Base-by-base conservation (phyloP, 2,797 vertebrate genomes). In the Tapera naevia region DNA sequence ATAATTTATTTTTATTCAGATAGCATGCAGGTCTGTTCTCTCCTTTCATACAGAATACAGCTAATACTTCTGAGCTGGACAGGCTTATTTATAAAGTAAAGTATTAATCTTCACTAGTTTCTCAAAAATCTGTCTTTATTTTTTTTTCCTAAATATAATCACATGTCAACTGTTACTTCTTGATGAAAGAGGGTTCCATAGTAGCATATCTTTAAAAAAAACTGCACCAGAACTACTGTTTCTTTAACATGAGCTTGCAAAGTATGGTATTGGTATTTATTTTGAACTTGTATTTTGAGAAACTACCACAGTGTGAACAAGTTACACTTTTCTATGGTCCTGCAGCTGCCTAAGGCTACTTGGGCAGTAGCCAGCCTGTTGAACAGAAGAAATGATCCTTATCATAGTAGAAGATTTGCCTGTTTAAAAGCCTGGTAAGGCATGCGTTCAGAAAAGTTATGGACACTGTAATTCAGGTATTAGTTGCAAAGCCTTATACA, bases 1-100 rank as follows among this genome's bases (percentile, higher is more conserved):
- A 4, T 7, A 5, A 57, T 33, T 64, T 41, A 9, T 57, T 45
- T 12, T 10, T 56, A 11, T 50, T 57, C 27, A 32, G 3, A 6
- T 39, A 33, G 5, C 7, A 8, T 27, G 4, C 2, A 7, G 10
- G 4, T 67, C 14, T 80, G 0, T 32, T 66, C 11, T 45, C 4
- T 83, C 3, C 24, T 3, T 65, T 88, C 1, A 1, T 23, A 11
- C 2, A 7, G 7, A 35, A 3, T 53, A 10, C 9, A 60, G n/a
- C 14, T 53, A 21, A 17, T 53, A 14, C 2, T 69, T 72, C 16
- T 83, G 17, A 32, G 58, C 6, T 53, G 22, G 17, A 21, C 6
- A 39, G 46, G n/a, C 5, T 80, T 76, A 33, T 50, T 33, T 72
- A 58, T 33, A 18, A 73, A 50, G 4, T 8, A 11, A 13, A 67